Evolutionary conservation across 2,888 invertebrate species (phyloP), one percentile per base, ranked within the genome.

Genomic region (Andrena bicolor): DNA sequence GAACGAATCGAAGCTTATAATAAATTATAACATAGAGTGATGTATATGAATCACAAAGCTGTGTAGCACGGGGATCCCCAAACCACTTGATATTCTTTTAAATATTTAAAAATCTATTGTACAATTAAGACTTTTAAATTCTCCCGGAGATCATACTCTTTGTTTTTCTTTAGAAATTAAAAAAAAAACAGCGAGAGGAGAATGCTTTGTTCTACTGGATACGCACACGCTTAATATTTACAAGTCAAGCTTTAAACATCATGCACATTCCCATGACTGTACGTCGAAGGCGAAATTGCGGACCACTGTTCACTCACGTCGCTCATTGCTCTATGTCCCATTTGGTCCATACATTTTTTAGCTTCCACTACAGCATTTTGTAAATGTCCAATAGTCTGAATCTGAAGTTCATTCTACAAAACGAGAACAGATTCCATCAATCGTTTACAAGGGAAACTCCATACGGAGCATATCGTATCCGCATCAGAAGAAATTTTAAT

Each of bases 231-330:
- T 71, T 61, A 61, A 66, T 23, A 60, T 76, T 48, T 35, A 30
- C 6, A 80, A 77, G 30, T 79, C 66, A 82, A 68, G 16, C 49
- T 82, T 92, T 90, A 94, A 90, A 94, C 92, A 88, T 93, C 94
- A 92, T 94, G 93, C 93, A 93, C 93, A 87, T 91, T 92, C 77
- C 90, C 90, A 85, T 92, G 92, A 89, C 86, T 91, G 88, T 91
- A 92, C 78, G 91, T 87, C 83, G 92, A 84, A 90, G 93, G 89
- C 81, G 93, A 90, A 88, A 90, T 88, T 77, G 92, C 87, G 90
- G 91, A 87, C 92, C 93, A 92, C 80, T 90, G 87, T 86, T 93
- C 93, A 93, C 91, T 92, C 91, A 92, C 92, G 80, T 93, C 93
- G 86, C 89, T 92, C 68, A 89, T 84, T 69, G 91, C 85, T 90